Base-by-base conservation (phyloP, 1,140 invertebrate genomes). In the Drepana arcuata region DNA sequence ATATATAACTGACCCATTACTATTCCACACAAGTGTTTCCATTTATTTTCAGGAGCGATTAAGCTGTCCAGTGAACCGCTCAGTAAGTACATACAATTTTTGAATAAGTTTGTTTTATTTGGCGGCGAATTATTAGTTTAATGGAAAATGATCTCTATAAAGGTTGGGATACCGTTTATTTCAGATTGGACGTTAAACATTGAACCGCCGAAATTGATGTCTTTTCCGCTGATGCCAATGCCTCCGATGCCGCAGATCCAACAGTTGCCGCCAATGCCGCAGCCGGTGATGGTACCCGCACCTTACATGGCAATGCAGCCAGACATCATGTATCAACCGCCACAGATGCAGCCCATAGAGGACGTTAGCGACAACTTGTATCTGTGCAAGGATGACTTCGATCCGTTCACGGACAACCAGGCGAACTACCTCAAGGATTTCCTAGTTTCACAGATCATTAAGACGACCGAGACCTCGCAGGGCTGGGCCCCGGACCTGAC, bases 401-500 rank as follows among this genome's bases (percentile, higher is more conserved):
- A 63, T 27, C 36, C 46, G 13, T 65, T 78, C 36, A 34, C 50
- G 5, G 42, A 54, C 0, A 14, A 12, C 1, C 56, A 82, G 39
- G 60, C 54, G 0, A 41, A 55, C 1, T 14, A 32, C 2, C 18
- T 82, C 4, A 77, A 70, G 24, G 31, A 65, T 1, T 79, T 63
- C 26, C 14, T 82, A 1, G 47, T 82, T 0, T 18, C 56, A 1
- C 28, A 69, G 43, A 61, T 79, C 14, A 31, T 73, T 13, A 34
- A 59, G 2, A 62, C 52, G 2, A 58, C 63, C 1, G 48, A 64
- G 31, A 40, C 29, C 0, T 49, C 41, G 1, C 34, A 40, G 0
- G 65, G 62, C 0, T 79, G 74, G 74, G 50, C 74, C 0, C 78
- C 78, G 0, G 67, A 74, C 18, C 63, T 79, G 21, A 74, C 62